Evolutionary conservation across 2,888 invertebrate species (phyloP), one percentile per base, ranked within the genome.

Genomic region (Ariolimax columbianus): DNA sequence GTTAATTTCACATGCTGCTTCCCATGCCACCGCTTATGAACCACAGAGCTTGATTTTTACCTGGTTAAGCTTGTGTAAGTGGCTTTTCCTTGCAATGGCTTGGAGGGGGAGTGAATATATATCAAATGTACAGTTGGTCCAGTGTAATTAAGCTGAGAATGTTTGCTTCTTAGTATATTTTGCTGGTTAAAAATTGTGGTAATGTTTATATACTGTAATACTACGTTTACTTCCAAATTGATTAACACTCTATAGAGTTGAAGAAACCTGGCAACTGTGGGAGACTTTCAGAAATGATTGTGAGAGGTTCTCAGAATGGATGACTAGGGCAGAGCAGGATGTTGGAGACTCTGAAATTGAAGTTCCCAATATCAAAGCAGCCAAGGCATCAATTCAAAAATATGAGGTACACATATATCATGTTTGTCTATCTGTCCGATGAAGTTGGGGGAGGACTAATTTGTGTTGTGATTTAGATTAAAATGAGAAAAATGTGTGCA

Each of bases 261-360:
- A 93, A 82, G 93, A 93, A 87, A 93, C 93, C 11, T 92, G 92
- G 92, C 86, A 89, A 66, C 88, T 90, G 59, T 93, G 93, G 94
- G 92, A 93, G 88, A 88, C 82, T 36, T 90, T 93, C 85, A 86
- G 88, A 66, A 89, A 88, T 72, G 92, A 91, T 80, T 90, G 90
- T 77, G 88, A 90, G 40, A 86, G 83, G 30, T 91, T 93, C 85
- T 88, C 88, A 82, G 90, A 90, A 72, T 93, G 93, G 93, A 88
- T 93, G 81, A 87, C 87, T 23, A 89, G 89, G n/a, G 88, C 89
- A 78, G 93, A 93, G 84, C 84, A 83, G 19, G 90, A 91, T 70
- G 88, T 91, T 51, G 63, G 82, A n/a, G 86, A 88, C 33, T 88
- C 86, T 38, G 84, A 88, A 40, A 84, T 77, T 0, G 81, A 80